Conservation (phyloP, 2,113 vertebrate genomes). For the Centrocercus urophasianus region DNA sequence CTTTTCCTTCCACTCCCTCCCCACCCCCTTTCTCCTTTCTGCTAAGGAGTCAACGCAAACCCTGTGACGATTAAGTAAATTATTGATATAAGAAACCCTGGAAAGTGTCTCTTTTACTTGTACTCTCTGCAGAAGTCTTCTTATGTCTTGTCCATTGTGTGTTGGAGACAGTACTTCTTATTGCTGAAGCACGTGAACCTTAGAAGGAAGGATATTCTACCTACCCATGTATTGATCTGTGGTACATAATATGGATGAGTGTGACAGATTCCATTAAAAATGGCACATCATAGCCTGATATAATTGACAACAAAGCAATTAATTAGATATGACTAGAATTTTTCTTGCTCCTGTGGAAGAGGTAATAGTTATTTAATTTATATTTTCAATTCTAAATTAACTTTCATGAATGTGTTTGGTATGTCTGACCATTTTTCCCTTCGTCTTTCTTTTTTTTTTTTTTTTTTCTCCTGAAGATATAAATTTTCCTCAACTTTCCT, state of each 20-base stretch:
- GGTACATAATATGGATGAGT: too few species aligned
- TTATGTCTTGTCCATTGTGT: background rate
- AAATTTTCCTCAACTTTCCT: background rate
- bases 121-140: background rate
- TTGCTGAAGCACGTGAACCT: background rate
- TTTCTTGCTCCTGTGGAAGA: background rate
- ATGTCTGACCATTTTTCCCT: fast-evolving
- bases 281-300: background rate
- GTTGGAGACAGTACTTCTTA: background rate
- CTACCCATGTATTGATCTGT: background rate
- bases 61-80: background rate
- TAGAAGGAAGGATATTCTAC: background rate
- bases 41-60: background rate
- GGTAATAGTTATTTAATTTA: background rate
- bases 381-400: background rate
- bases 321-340: background rate
- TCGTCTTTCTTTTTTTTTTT: background rate
- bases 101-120: background rate
- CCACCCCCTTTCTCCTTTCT: background rate
- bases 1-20: background rate
- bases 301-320: background rate
- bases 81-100: background rate
- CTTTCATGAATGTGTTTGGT: background rate
- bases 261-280: background rate
- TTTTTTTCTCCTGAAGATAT: background rate